These are phyloP conservation scores for Eupithecia insigniata DNA, from an alignment of 2,888 invertebrate genomes.

Conservation along the genomic window DNA sequence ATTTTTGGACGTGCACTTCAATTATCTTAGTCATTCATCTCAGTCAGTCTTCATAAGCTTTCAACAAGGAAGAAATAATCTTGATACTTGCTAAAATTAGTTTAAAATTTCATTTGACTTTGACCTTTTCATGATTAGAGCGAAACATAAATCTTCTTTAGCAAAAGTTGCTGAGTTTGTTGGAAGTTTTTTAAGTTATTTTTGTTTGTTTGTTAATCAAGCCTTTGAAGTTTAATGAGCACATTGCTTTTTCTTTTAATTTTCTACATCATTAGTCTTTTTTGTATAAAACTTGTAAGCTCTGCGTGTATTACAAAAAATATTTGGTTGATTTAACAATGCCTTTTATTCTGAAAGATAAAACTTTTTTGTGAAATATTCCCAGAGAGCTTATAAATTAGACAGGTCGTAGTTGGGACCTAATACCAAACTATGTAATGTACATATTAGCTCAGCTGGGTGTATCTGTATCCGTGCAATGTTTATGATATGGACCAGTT, in stretches of 20 bases:
- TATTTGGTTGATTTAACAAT: neutral
- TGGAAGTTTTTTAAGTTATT: conserved; percentile 38
- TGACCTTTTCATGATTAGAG: conserved; percentile 49
- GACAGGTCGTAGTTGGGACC: too few relatives aligned
- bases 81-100: conserved; percentile 63
- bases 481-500: too few relatives aligned
- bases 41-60: conserved; percentile 70
- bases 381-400: neutral
- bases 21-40: conserved; percentile 75
- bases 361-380: neutral
- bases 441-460: too few relatives aligned
- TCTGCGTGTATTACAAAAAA: neutral
- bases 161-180: conserved; percentile 39
- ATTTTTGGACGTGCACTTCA: conserved; percentile 66
- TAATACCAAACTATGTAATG: too few relatives aligned
- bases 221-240: conserved; percentile 41
- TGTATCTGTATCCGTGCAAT: too few relatives aligned
- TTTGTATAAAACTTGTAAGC: neutral
- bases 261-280: conserved; percentile 2
- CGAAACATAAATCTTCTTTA: conserved; percentile 55
- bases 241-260: conserved; percentile 26
- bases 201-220: conserved; percentile 37
- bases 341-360: neutral
- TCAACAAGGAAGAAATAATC: conserved; percentile 53
- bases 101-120: conserved; percentile 53